Percentiles rank a stretch among this genome's conserved stretches.
phyloP scores from a whole-genome alignment of 1,140 invertebrate species.

The Lepidotrigona ventralis region DNA sequence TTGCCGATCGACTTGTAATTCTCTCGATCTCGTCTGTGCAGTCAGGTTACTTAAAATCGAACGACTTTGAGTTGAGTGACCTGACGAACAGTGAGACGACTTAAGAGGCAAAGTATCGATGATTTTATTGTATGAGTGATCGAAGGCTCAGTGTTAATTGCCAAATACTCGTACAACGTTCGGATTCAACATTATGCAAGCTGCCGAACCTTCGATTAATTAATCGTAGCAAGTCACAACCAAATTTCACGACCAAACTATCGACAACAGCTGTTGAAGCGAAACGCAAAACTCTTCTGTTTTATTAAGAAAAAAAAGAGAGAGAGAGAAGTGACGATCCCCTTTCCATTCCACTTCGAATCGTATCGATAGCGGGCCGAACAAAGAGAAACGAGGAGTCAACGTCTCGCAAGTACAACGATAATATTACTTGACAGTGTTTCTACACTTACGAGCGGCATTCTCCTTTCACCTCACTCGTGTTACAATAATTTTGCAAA shows the following conservation, averaged over 20 bases:
- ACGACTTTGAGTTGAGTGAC: no score
- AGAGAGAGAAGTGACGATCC: neutral
- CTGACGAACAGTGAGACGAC: no score
- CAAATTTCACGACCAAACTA: neutral
- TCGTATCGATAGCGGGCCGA: neutral
- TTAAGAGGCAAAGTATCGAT: no score
- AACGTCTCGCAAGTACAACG: neutral
- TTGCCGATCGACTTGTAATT: neutral
- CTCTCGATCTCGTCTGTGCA: no score
- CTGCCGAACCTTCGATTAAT: no score
- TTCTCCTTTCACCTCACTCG: slow-evolving; percentile 22
- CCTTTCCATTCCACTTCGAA: neutral
- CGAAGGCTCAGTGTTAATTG: no score
- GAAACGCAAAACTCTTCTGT: neutral
- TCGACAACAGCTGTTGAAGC: neutral
- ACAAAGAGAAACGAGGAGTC: neutral
- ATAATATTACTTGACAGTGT: slow-evolving; percentile 9
- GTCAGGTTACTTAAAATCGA: no score
- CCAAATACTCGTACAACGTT: no score
- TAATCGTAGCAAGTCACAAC: neutral
- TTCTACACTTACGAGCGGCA: neutral
- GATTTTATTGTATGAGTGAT: no score
- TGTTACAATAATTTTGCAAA: neutral
- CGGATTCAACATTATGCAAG: no score
- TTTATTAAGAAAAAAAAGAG: neutral